Evolutionary conservation across 2,888 invertebrate species (phyloP).

Genomic region (Zelleria hepariella): DNA sequence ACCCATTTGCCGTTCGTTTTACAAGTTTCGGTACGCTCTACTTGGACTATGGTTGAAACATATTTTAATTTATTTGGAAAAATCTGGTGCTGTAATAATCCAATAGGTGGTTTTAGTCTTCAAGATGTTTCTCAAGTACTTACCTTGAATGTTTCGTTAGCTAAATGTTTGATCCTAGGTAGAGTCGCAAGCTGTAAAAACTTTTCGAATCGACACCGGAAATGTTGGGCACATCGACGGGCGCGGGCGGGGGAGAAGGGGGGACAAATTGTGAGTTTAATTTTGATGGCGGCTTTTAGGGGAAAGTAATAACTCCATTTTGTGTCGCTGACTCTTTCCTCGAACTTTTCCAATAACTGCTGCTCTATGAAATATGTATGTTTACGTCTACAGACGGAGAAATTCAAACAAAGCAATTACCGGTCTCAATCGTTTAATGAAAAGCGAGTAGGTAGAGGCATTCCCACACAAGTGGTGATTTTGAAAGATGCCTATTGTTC

Average conservation of each 20-base stretch:
- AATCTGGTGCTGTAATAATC: background rate
- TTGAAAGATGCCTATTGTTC: background rate
- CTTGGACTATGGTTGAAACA: background rate
- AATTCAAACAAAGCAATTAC: no score
- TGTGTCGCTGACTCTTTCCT: constrained; percentile 64
- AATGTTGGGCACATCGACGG: constrained; percentile 22
- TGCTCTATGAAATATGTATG: background rate
- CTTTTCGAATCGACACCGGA: constrained; percentile 6
- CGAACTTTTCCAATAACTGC: constrained; percentile 9
- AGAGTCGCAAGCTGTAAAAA: constrained; percentile 9
- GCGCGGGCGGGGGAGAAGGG: constrained; percentile 32
- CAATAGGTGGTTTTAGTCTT: no score
- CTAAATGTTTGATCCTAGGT: no score
- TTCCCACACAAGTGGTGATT: constrained; percentile 5
- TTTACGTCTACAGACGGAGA: no score
- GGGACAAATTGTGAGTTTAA: constrained; percentile 51
- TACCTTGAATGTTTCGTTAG: background rate
- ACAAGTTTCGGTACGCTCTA: background rate
- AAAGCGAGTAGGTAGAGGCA: background rate
- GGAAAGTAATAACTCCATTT: constrained; percentile 64
- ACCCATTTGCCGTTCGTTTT: constrained; percentile 18
- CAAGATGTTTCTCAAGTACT: no score
- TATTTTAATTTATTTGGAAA: background rate
- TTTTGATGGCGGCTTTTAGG: constrained; percentile 64
- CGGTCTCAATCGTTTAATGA: no score